Evolutionary conservation across 2,113 vertebrate genomes (phyloP).

Genomic region (Oryctolagus cuniculus): DNA sequence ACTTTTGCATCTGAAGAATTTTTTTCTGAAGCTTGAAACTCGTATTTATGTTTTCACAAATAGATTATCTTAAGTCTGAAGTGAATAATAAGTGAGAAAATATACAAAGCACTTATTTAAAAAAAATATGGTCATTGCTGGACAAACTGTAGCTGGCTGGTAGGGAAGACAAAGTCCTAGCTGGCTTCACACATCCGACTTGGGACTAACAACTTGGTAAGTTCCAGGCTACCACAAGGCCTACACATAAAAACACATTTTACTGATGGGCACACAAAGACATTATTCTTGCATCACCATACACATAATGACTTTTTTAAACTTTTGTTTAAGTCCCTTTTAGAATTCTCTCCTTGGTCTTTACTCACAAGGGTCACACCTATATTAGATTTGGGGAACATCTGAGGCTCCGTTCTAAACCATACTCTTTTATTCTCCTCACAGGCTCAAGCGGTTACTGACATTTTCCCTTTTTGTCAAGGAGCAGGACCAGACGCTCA

Average conservation of each 20-base stretch:
- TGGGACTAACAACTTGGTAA: neutral
- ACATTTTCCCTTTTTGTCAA: neutral
- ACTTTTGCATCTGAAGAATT: neutral
- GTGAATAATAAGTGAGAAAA: neutral
- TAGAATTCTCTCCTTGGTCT: neutral
- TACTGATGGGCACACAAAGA: neutral
- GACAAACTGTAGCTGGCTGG: neutral
- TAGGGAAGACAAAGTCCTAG: neutral
- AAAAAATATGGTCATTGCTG: neutral
- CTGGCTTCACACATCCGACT: neutral
- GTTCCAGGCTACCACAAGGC: fast-evolving
- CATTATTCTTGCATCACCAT: no score
- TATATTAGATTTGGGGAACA: neutral
- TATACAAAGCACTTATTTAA: neutral
- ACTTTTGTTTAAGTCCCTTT: neutral
- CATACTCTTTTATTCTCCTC: neutral
- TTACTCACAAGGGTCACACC: neutral
- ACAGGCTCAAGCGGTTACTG: neutral
- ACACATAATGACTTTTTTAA: neutral
- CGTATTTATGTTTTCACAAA: neutral
- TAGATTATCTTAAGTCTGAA: neutral
- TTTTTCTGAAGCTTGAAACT: conserved; percentile 47
- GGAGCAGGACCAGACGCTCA: neutral
- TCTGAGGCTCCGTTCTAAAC: neutral
- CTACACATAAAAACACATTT: neutral